Percentiles rank a stretch among this genome's conserved stretches.
Conservation (phyloP, 2,797 vertebrate species). For the Cephalopachus bancanus region DNA sequence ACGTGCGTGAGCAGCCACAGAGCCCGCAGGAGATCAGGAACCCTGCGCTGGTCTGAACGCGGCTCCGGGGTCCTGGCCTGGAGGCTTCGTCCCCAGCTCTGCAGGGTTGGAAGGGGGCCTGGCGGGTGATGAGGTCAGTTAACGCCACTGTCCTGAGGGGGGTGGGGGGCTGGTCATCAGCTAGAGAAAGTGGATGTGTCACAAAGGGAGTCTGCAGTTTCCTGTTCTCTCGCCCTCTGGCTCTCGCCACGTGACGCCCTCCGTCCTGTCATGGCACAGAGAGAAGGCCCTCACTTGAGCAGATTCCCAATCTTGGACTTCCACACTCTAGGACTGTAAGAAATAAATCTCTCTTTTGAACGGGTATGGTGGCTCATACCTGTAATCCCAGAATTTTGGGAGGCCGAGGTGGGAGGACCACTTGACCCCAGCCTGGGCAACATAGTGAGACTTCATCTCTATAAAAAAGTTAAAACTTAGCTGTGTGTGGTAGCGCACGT, state of each 20-base stretch:
- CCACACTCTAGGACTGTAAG: background rate
- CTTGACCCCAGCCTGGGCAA: too few relatives aligned
- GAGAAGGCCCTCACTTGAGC: background rate
- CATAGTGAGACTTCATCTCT: too few relatives aligned
- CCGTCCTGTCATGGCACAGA: background rate
- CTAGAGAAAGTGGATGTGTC: background rate
- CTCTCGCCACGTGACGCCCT: background rate
- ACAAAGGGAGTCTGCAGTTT: background rate
- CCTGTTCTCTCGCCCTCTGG: background rate
- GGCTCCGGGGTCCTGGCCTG: background rate
- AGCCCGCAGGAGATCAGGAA: background rate
- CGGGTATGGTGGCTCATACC: too few relatives aligned
- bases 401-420: too few relatives aligned
- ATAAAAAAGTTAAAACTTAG: too few relatives aligned
- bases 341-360: background rate
- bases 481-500: too few relatives aligned
- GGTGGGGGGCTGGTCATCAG: too few relatives aligned
- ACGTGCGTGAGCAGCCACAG: fast-evolving
- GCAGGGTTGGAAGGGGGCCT: too few relatives aligned
- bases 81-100: too few relatives aligned
- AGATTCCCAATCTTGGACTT: background rate
- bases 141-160: too few relatives aligned
- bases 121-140: too few relatives aligned
- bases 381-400: too few relatives aligned
- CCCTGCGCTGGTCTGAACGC: fast-evolving